phyloP scores from a whole-genome alignment of 2,888 invertebrate genomes.

The Heliconius sara region DNA sequence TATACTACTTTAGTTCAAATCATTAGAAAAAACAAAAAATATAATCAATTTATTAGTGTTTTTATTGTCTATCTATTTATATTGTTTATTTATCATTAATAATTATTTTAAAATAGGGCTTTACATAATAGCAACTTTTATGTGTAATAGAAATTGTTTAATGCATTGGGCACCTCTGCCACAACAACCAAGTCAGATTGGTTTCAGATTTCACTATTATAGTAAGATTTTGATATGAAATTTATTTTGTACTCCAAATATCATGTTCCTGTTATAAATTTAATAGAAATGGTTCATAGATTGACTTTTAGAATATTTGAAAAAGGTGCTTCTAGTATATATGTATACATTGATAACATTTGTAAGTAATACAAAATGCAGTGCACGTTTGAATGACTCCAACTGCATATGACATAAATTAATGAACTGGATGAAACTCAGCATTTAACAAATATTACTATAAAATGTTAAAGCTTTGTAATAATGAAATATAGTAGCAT shows the following conservation, averaged over 20 bases:
- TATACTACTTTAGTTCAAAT: constrained; percentile 34
- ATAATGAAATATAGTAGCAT: constrained; percentile 78
- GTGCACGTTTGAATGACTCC: constrained; percentile 75
- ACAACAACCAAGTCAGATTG: neutral
- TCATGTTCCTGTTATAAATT: constrained; percentile 35
- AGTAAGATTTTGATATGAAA: constrained; percentile 24
- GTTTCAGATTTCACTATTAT: constrained; percentile 10
- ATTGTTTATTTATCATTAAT: neutral
- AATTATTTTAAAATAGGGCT: constrained; percentile 8
- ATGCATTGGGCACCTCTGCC: constrained; percentile 18
- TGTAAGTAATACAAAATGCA: constrained; percentile 54
- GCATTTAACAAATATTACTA: constrained; percentile 81
- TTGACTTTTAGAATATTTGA: constrained; percentile 24
- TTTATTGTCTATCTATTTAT: neutral
- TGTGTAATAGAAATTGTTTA: constrained; percentile 5
- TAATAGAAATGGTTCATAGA: constrained; percentile 29
- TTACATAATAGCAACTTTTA: neutral
- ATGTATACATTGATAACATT: constrained; percentile 48
- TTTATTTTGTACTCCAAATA: constrained; percentile 26
- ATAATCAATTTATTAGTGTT: constrained; percentile 15
- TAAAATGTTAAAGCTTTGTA: constrained; percentile 77
- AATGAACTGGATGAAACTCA: constrained; percentile 74
- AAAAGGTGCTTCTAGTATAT: constrained; percentile 60
- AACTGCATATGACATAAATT: constrained; percentile 54
- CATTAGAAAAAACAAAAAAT: neutral